Base-by-base conservation (phyloP, 2,113 vertebrate genomes). In the Poecile atricapillus region DNA sequence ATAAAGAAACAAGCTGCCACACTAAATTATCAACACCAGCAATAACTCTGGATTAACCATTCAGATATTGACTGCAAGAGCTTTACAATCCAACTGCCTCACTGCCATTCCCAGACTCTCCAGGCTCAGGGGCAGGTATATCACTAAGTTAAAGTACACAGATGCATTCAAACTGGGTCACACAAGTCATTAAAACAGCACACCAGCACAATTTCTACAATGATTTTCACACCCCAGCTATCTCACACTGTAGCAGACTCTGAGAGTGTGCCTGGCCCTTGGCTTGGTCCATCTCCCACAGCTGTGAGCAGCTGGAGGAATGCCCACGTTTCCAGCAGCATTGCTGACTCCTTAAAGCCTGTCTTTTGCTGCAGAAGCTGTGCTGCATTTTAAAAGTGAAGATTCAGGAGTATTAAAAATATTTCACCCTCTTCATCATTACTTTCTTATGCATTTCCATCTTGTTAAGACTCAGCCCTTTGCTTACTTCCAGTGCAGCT, bases 321-420 rank as follows among this genome's bases (percentile, higher is more conserved):
- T 83, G 90, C 90, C 91, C 83, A 10, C 30, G 0, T 55, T 67
- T 76, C 75, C 78, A 85, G 55, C 85, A 93, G 82, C 93, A 41
- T 22, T 93, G 92, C 93, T 95, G 91, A 95, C 89, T 94, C 71
- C 71, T 86, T 70, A n/a, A 68, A 90, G 86, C 47, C 64, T 39
- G 27, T 3, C 24, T 86, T 87, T 20, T 87, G 56, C 88, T 96
- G 85, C 92, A 94, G 62, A 87, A 43, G 53, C 62, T 83, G 50
- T 56, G 13, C 50, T 63, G 18, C 58, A 58, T 78, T 84, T 78
- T n/a, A 74, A 94, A 94, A 92, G 10, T 81, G 93, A 95, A 47
- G 86, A 92, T 89, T 94, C 93, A 78, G 76, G 80, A 47, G 27
- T 87, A 89, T 93, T 96, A 94, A 95, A 97, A 96, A 94, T 93